Evolutionary conservation across 2,888 invertebrate species (phyloP).

Genomic region (Eledona agricola): DNA sequence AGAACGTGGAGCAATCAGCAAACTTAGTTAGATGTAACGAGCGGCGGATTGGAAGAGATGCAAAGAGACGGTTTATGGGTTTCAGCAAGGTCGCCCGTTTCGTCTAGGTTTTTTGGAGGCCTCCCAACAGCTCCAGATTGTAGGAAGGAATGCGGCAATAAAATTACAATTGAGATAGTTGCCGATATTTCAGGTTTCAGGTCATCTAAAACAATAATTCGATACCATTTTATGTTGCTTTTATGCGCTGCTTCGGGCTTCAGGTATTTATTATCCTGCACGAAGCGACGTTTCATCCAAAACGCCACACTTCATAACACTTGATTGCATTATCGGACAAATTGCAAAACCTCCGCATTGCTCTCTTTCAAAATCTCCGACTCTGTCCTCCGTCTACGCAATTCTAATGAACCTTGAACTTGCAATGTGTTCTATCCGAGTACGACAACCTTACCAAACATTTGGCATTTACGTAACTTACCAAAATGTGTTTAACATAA

Average conservation of each 20-base stretch:
- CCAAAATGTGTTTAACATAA: too few species aligned
- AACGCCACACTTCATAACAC: conserved; percentile 10
- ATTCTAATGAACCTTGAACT: too few species aligned
- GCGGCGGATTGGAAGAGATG: too few species aligned
- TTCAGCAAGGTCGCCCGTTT: conserved; percentile 22
- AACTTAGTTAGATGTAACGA: too few species aligned
- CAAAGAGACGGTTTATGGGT: conserved; percentile 7
- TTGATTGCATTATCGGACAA: conserved; percentile 13
- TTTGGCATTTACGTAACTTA: too few species aligned
- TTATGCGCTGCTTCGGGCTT: conserved; percentile 10
- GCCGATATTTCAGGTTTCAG: conserved; percentile 17
- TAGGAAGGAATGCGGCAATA: conserved; percentile 23
- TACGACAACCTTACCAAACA: too few species aligned
- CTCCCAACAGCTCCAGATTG: conserved; percentile 18
- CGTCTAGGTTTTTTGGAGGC: conserved; percentile 9
- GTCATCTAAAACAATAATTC: conserved; percentile 21
- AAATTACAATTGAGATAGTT: conserved; percentile 3
- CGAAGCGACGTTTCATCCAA: conserved; percentile 13
- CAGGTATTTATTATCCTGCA: conserved; percentile 17
- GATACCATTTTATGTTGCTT: conserved; percentile 21
- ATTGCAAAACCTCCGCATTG: conserved; percentile 4
- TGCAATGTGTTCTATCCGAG: too few species aligned
- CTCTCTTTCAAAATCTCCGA: not conserved
- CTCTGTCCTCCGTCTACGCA: conserved; percentile 5
- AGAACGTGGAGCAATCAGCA: too few species aligned